phyloP scores from a whole-genome alignment of 2,888 invertebrate species.

The Deilephila porcellus region DNA sequence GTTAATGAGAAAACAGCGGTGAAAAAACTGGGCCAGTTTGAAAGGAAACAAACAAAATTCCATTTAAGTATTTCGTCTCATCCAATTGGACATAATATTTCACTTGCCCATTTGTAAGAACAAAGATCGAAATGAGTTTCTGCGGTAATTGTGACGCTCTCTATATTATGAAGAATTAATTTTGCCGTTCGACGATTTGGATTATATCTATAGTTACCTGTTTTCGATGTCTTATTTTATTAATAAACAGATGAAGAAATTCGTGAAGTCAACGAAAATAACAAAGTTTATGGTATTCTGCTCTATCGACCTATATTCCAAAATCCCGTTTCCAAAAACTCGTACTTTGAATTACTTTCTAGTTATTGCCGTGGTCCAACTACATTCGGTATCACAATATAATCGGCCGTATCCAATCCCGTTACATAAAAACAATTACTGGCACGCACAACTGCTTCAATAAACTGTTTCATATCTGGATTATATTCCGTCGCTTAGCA shows the following conservation, averaged over 20 bases:
- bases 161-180: too few species aligned
- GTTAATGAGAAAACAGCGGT: constrained; percentile 30
- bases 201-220: too few species aligned
- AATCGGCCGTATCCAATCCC: background rate
- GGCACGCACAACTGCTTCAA: constrained; percentile 2
- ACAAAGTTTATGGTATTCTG: background rate
- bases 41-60: background rate
- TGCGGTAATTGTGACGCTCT: too few species aligned
- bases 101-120: background rate
- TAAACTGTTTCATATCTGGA: constrained; percentile 9
- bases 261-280: background rate
- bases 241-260: too few species aligned
- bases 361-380: background rate
- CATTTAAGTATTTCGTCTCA: too few species aligned
- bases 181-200: too few species aligned
- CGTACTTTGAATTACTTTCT: background rate
- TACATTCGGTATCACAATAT: constrained; percentile 14
- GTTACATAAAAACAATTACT: constrained; percentile 22
- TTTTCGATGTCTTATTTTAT: too few species aligned
- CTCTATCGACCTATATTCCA: background rate
- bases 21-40: constrained; percentile 15
- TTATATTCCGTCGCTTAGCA: constrained; percentile 4
- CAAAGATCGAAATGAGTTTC: background rate
- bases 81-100: too few species aligned
- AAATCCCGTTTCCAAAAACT: background rate